phyloP scores from a whole-genome alignment of 2,888 invertebrate species.

The Andrena trimmerana region DNA sequence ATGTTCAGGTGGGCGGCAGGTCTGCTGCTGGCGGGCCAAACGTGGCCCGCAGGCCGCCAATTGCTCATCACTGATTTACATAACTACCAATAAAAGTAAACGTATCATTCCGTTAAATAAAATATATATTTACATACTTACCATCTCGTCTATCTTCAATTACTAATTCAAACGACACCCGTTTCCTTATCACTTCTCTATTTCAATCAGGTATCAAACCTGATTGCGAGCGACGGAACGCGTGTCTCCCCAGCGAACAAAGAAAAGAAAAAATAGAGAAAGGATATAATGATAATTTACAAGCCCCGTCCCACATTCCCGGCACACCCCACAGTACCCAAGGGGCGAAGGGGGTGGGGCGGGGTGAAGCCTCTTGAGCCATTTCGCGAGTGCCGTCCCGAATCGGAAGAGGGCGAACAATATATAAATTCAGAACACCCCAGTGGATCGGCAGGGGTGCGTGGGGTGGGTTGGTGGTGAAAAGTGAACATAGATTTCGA shows the following conservation, averaged over 20 bases:
- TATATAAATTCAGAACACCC: conserved; percentile 73
- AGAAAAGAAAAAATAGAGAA: background rate
- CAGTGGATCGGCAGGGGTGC: conserved; percentile 19
- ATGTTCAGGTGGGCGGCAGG: no score
- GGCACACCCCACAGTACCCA: conserved; percentile 22
- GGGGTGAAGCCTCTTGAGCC: conserved; percentile 64
- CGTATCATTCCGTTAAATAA: no score
- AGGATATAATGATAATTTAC: conserved; percentile 62
- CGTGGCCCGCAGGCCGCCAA: no score
- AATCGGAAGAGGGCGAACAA: conserved; percentile 71
- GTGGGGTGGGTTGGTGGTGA: conserved; percentile 22
- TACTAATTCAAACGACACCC: background rate
- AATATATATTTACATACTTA: background rate
- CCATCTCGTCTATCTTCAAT: background rate
- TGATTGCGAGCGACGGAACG: background rate
- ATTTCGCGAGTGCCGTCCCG: conserved; percentile 72
- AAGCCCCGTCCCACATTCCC: conserved; percentile 52
- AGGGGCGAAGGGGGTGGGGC: background rate
- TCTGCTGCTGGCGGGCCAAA: no score
- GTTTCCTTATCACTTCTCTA: background rate
- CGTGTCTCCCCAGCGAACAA: background rate
- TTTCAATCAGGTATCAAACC: background rate
- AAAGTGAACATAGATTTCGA: conserved; percentile 75
- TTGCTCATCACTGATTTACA: no score
- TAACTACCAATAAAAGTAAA: no score